A percentile compares a stretch with the other conserved stretches of the same genome.
These are phyloP conservation scores for Exephanes ischioxanthus DNA, from an alignment of 2,888 invertebrate genomes.

Conservation along the genomic window DNA sequence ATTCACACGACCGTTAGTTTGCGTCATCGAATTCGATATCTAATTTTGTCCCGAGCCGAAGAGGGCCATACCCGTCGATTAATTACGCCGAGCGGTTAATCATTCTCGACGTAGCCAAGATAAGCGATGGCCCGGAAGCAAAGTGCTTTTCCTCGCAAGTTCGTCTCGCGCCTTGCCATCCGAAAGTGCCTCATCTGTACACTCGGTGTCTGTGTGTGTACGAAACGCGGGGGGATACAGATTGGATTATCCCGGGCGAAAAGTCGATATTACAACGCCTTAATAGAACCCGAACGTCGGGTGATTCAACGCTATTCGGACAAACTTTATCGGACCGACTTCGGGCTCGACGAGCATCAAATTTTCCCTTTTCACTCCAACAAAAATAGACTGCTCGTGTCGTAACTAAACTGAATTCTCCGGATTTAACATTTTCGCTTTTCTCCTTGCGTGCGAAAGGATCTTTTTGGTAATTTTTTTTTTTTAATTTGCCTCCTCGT, in stretches of 20 bases:
- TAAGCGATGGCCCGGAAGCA: conserved; percentile 34
- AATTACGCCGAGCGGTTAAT: conserved; percentile 43
- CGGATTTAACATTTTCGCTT: no score
- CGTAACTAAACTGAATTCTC: background rate
- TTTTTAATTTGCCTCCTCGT: no score
- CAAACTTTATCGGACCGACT: no score
- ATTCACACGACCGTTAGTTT: conserved; percentile 22
- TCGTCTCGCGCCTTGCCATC: conserved; percentile 35
- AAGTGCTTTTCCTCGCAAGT: conserved; percentile 46
- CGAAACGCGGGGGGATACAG: background rate
- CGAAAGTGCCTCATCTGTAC: conserved; percentile 13
- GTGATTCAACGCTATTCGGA: no score
- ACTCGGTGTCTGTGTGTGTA: conserved; percentile 11
- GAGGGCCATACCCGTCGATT: conserved; percentile 25
- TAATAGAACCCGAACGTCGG: no score
- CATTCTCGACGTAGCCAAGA: conserved; percentile 37
- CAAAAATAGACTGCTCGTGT: background rate
- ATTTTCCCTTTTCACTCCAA: background rate
- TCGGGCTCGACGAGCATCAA: no score
- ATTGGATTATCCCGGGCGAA: conserved; percentile 38
- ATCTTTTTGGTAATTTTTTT: no score
- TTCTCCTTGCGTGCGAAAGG: no score
- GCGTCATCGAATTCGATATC: conserved; percentile 30
- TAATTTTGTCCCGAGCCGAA: conserved; percentile 34
- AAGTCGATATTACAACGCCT: conserved; percentile 8